These are phyloP conservation scores for Irena cyanogastra DNA, from an alignment of 2,113 vertebrate genomes.

Conservation along the genomic window DNA sequence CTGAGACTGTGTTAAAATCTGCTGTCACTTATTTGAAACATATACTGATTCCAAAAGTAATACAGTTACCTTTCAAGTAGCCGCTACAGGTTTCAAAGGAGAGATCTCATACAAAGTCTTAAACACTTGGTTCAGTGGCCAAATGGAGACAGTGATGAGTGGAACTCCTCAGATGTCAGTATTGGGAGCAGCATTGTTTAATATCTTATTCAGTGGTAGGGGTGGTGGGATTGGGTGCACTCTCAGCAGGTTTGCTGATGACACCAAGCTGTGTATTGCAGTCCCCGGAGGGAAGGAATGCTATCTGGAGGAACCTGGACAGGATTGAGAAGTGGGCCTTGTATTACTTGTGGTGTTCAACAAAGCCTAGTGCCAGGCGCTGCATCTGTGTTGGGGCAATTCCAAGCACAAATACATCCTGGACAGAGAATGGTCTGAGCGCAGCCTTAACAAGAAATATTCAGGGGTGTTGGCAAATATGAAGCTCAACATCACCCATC, in stretches of 20 bases:
- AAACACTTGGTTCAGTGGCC: neutral
- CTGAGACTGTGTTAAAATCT: neutral
- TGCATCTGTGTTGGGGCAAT: neutral
- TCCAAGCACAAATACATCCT: neutral
- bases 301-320: neutral
- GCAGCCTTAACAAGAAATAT: neutral
- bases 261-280: neutral
- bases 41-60: neutral
- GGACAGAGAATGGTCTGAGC: neutral
- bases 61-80: neutral
- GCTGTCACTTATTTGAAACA: neutral
- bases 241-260: neutral
- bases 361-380: too few relatives aligned
- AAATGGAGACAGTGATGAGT: neutral
- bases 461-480: accelerated
- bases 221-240: neutral
- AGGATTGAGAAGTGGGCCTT: neutral
- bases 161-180: neutral
- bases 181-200: neutral
- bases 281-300: neutral
- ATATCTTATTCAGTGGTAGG: neutral
- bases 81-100: neutral
- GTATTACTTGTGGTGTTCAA: accelerated
- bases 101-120: neutral
- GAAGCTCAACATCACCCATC: neutral